Evolutionary conservation across 2,113 vertebrate genomes (phyloP).

Genomic region (Eonycteris spelaea): DNA sequence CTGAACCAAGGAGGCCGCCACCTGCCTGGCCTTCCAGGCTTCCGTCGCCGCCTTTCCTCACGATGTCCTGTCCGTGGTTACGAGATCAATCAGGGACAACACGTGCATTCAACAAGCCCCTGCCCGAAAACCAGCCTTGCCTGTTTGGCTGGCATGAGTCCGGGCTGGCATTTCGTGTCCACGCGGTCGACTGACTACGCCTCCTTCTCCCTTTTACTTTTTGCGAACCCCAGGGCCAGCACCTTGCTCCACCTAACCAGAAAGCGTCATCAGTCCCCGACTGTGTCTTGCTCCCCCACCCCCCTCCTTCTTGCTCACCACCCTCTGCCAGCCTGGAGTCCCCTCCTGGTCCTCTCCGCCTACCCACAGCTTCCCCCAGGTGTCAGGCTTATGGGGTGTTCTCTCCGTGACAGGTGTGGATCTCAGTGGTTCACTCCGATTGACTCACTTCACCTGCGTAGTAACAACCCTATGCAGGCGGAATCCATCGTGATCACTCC

Average conservation of each 20-base stretch:
- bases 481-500: not conserved
- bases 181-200: not conserved
- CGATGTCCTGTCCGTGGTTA: rapidly evolving
- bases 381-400: not conserved
- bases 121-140: not conserved
- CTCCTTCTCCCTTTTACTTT: not conserved
- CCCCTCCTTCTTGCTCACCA: not conserved
- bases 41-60: not conserved
- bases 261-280: too few relatives aligned
- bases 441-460: too few relatives aligned
- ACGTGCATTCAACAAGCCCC: too few relatives aligned
- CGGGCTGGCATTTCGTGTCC: not conserved
- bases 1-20: rapidly evolving
- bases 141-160: not conserved
- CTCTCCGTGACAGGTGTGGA: not conserved
- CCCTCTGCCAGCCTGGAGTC: not conserved
- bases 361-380: not conserved
- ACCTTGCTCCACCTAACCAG: not conserved
- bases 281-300: not conserved
- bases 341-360: not conserved
- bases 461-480: not conserved
- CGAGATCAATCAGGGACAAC: too few relatives aligned
- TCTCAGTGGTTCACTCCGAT: not conserved
- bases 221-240: rapidly evolving
- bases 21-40: not conserved